Conservation (phyloP, 2,888 invertebrate genomes). For the Melieria crassipennis region DNA sequence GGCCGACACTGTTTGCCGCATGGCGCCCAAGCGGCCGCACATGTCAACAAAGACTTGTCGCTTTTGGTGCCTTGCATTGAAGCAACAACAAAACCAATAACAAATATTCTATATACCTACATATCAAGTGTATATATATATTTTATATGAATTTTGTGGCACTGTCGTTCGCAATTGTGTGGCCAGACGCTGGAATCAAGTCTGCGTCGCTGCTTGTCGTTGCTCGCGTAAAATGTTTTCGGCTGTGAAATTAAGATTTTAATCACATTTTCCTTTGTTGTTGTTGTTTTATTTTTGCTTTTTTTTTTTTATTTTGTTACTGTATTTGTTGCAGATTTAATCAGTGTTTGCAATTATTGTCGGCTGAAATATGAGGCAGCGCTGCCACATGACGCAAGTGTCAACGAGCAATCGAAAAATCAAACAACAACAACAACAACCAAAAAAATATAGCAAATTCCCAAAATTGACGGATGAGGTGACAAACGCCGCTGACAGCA, state of each 20-base stretch:
- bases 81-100: too few species aligned
- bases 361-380: neutral
- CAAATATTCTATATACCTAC: too few species aligned
- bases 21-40: too few species aligned
- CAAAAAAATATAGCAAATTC: neutral
- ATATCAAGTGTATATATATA: too few species aligned
- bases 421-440: constrained; percentile 1
- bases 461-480: constrained; percentile 3
- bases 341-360: constrained; percentile 1
- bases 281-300: neutral
- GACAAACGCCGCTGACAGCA: neutral
- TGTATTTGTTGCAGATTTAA: constrained; percentile 1
- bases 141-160: too few species aligned
- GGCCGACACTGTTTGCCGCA: neutral
- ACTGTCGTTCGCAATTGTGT: neutral
- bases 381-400: neutral
- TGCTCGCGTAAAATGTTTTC: constrained; percentile 1
- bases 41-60: too few species aligned
- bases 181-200: neutral
- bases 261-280: constrained; percentile 11
- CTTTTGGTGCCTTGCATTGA: too few species aligned
- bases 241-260: constrained; percentile 32
- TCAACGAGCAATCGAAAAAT: neutral
- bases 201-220: neutral
- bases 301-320: neutral